These are phyloP conservation scores for Troglohyphantes excavatus DNA, from an alignment of 2,888 invertebrate species.

Conservation along the genomic window DNA sequence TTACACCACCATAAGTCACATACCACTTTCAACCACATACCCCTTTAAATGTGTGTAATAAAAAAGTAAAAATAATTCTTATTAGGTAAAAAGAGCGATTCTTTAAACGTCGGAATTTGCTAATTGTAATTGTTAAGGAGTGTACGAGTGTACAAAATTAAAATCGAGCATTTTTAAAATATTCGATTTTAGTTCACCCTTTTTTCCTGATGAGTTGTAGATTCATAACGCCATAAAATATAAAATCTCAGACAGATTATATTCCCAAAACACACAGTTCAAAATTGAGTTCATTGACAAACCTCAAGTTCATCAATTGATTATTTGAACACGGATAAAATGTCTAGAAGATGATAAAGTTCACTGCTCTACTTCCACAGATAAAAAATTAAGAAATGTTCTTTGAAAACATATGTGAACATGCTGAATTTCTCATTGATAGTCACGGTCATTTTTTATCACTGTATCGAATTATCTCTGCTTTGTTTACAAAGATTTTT, in stretches of 20 bases:
- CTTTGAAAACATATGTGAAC: background rate
- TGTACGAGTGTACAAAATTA: too few species aligned
- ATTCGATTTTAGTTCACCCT: too few species aligned
- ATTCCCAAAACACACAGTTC: background rate
- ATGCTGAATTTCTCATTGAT: background rate
- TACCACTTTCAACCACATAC: too few species aligned
- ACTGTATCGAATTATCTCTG: background rate
- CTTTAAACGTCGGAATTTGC: too few species aligned
- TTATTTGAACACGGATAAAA: background rate
- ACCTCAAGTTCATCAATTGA: slow-evolving; percentile 2
- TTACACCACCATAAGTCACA: too few species aligned
- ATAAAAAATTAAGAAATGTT: background rate
- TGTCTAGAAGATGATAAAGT: slow-evolving; percentile 1
- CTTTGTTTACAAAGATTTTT: slow-evolving; percentile 13
- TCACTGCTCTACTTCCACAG: slow-evolving; percentile 17
- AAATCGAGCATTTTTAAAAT: too few species aligned
- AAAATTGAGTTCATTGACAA: slow-evolving; percentile 17
- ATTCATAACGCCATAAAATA: background rate
- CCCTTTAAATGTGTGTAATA: too few species aligned
- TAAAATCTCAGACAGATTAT: background rate
- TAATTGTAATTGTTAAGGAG: too few species aligned
- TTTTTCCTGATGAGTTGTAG: too few species aligned
- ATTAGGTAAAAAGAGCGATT: too few species aligned
- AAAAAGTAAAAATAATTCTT: too few species aligned
- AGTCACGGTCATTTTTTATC: slow-evolving; percentile 24